Percentiles rank a stretch among this genome's conserved stretches.
phyloP scores from a whole-genome alignment of 2,797 vertebrate genomes.

The Amniataba percoides region DNA sequence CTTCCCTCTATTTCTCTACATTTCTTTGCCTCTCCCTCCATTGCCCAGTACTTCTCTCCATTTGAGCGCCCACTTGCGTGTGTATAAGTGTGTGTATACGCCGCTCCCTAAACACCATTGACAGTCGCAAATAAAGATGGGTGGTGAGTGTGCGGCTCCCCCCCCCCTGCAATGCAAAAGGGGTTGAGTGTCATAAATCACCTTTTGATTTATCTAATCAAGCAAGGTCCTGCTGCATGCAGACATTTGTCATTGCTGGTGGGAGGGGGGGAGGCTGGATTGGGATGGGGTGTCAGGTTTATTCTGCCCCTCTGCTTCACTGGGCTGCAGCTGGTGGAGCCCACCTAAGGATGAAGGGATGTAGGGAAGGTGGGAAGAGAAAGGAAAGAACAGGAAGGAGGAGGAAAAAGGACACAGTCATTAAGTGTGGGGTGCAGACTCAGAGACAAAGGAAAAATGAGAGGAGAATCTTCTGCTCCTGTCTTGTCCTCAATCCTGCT shows the following conservation, averaged over 20 bases:
- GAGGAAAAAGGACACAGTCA: slow-evolving; percentile 80
- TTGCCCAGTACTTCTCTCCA: slow-evolving; percentile 53
- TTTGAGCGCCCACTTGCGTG: slow-evolving; percentile 51
- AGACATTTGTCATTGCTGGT: slow-evolving; percentile 87
- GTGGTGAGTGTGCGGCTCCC: slow-evolving; percentile 80
- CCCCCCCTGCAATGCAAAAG: slow-evolving; percentile 85
- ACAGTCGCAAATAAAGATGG: slow-evolving; percentile 90
- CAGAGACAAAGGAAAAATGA: slow-evolving; percentile 76
- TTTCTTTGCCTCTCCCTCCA: slow-evolving; percentile 32
- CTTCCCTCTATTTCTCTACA: slow-evolving; percentile 23
- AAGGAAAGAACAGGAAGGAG: slow-evolving; percentile 46
- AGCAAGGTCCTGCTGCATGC: slow-evolving; percentile 86
- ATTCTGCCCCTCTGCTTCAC: slow-evolving; percentile 82
- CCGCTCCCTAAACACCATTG: slow-evolving; percentile 80
- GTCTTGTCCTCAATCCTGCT: slow-evolving; percentile 48
- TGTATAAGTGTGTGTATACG: slow-evolving; percentile 55
- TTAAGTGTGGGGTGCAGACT: slow-evolving; percentile 87
- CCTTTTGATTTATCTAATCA: slow-evolving; percentile 92
- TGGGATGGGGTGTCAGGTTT: slow-evolving; percentile 81
- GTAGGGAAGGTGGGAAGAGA: slow-evolving; percentile 49
- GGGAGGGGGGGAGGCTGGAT: slow-evolving; percentile 47
- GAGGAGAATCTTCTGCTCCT: slow-evolving; percentile 46
- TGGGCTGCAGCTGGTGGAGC: slow-evolving; percentile 78
- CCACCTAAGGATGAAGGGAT: slow-evolving; percentile 70
- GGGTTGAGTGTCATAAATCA: slow-evolving; percentile 89